Base-by-base conservation (phyloP, 2,113 vertebrate species). In the Oostethus manadensis region DNA sequence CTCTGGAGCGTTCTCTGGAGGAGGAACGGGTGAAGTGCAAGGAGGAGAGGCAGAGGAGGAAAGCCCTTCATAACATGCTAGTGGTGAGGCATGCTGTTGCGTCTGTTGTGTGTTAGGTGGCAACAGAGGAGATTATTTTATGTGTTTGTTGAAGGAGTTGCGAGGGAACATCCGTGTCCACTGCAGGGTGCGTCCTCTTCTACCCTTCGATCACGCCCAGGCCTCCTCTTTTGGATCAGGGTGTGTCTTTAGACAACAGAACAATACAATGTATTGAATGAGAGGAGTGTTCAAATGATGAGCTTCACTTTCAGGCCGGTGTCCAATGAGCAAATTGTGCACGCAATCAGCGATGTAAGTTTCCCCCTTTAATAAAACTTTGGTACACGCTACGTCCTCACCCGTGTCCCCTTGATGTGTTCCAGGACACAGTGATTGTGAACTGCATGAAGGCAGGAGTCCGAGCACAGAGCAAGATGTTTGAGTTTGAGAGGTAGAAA, bases 131-230 rank as follows among this genome's bases (percentile, higher is more conserved):
- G 14, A 14, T 3, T 26, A 8, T 56, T 48, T 50, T 10, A 42
- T 57, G 29, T 33, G 3, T 33, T 38, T 26, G 51, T 44, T 54
- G 1, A 59, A 91, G 88, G 89, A 89, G 80, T 43, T 90, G 43
- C 80, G 88, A 67, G 88, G 88, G 11, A 89, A 91, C 77, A 88
- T 91, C 59, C 71, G 85, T 47, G 89, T 91, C 59, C 88, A 91
- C 74, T 90, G 89, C 66, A 80, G 88, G 33, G 72, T 90, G 49
- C 83, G 88, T 44, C 87, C 87, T 0, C 45, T 89, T 63, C 73
- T 91, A 0, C 76, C 70, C 1, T 85, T 90, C 29, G 86, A 91
- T 67, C 59, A 73, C 11, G 46, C 66, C 20, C 79, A 56, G 40
- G 56, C 66, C 46, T 71, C 76, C 15, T 42, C 66, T 4, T 45